phyloP scores from a whole-genome alignment of 2,888 invertebrate genomes.

The Ormyrus rosae region DNA sequence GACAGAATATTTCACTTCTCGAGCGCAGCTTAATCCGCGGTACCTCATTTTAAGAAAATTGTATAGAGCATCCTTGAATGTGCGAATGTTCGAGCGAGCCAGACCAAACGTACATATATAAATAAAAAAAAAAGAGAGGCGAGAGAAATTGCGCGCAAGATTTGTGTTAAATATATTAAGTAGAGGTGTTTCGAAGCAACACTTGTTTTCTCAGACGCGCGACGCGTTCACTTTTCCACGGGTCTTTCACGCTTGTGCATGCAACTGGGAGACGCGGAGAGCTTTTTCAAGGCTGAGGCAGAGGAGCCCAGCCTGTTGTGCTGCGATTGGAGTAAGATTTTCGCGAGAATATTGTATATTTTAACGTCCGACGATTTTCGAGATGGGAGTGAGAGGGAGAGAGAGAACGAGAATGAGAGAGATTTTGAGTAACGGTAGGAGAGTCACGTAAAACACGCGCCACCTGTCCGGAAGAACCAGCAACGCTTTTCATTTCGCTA shows the following conservation, averaged over 20 bases:
- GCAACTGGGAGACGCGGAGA: background rate
- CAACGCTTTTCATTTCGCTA: conserved; percentile 50
- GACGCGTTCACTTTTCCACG: conserved; percentile 12
- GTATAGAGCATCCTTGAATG: background rate
- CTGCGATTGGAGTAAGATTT: background rate
- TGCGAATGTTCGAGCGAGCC: background rate
- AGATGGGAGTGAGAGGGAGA: background rate
- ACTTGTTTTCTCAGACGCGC: conserved; percentile 23
- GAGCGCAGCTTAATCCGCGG: conserved; percentile 22
- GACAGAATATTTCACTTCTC: background rate
- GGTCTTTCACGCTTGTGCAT: conserved; percentile 27
- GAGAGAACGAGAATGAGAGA: background rate
- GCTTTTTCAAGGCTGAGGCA: background rate
- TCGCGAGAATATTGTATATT: conserved; percentile 40
- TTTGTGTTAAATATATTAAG: conserved; percentile 30
- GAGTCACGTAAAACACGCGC: conserved; percentile 21
- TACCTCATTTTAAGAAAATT: conserved; percentile 48
- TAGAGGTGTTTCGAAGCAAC: conserved; percentile 35
- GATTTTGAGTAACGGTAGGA: background rate
- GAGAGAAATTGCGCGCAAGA: conserved; percentile 18
- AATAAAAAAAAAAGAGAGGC: background rate
- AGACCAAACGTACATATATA: conserved; percentile 13
- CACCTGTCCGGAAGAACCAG: conserved; percentile 47
- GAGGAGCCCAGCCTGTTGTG: background rate
- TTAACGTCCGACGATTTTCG: conserved; percentile 28